Evolutionary conservation across 2,888 invertebrate genomes (phyloP).

Genomic region (Epinotia nisella): DNA sequence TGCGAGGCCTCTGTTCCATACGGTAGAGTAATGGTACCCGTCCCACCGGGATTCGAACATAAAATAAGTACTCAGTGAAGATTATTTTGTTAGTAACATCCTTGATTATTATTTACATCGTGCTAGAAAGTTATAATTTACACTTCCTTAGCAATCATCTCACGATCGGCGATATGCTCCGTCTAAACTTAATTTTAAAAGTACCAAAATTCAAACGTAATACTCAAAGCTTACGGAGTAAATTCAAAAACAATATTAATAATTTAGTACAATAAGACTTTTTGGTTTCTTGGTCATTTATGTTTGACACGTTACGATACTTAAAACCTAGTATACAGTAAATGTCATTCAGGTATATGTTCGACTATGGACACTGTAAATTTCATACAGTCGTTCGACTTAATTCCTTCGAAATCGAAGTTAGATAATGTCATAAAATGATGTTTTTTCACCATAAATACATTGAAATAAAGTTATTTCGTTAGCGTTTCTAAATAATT

Average conservation of each 20-base stretch:
- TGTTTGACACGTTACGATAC: constrained; percentile 65
- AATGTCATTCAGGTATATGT: constrained; percentile 41
- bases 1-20: constrained; percentile 44
- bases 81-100: constrained; percentile 63
- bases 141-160: constrained; percentile 23
- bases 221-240: constrained; percentile 53
- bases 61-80: constrained; percentile 76
- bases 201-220: constrained; percentile 55
- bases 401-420: constrained; percentile 17
- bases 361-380: constrained; percentile 26
- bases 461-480: constrained; percentile 27
- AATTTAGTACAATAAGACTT: constrained; percentile 67
- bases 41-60: constrained; percentile 49
- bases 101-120: constrained; percentile 66
- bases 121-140: constrained; percentile 51
- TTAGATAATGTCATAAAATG: constrained; percentile 24
- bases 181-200: constrained; percentile 51
- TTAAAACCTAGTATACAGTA: constrained; percentile 64
- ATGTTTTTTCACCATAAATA: constrained; percentile 13
- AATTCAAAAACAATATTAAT: constrained; percentile 45
- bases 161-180: constrained; percentile 28
- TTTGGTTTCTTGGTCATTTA: constrained; percentile 75
- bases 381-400: constrained; percentile 33
- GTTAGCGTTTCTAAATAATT: constrained; percentile 32
- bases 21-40: constrained; percentile 11